phyloP scores from a whole-genome alignment of 1,140 invertebrate genomes.

The Manduca sexta region DNA sequence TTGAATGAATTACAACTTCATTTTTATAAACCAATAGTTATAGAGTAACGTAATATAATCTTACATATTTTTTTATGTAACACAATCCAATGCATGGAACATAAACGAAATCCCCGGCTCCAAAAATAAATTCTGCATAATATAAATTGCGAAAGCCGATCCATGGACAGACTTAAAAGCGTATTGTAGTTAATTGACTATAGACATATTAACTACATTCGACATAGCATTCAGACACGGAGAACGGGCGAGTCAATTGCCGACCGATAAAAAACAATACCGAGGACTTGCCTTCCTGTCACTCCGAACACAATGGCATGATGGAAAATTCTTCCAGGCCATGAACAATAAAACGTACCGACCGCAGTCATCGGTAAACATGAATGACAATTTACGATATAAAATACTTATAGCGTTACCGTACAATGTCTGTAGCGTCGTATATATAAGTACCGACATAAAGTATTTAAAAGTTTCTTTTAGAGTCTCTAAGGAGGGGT shows the following conservation, averaged over 20 bases:
- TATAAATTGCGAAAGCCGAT: not conserved
- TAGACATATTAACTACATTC: constrained; percentile 3
- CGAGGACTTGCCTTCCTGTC: constrained; percentile 7
- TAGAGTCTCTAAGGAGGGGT: constrained; percentile 34
- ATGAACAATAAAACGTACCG: constrained; percentile 13
- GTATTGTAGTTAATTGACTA: not conserved
- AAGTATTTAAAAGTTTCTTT: constrained; percentile 52
- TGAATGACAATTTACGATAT: constrained; percentile 21
- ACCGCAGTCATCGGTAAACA: constrained; percentile 16
- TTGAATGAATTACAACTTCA: too few species aligned
- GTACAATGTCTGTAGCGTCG: constrained; percentile 24
- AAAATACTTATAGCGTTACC: constrained; percentile 19
- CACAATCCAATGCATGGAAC: too few species aligned
- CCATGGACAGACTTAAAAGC: not conserved
- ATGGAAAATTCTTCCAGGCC: constrained; percentile 10
- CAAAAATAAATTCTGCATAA: not conserved
- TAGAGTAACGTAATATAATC: too few species aligned
- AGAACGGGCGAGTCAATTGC: constrained; percentile 10
- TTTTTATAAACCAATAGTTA: too few species aligned
- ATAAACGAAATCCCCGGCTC: too few species aligned
- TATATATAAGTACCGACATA: constrained; percentile 31
- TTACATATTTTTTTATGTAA: too few species aligned
- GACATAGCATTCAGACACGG: constrained; percentile 10
- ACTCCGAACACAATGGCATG: constrained; percentile 14
- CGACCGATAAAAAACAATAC: constrained; percentile 16